These are phyloP conservation scores for Calcarius ornatus DNA, from an alignment of 2,113 vertebrate species.

Conservation along the genomic window DNA sequence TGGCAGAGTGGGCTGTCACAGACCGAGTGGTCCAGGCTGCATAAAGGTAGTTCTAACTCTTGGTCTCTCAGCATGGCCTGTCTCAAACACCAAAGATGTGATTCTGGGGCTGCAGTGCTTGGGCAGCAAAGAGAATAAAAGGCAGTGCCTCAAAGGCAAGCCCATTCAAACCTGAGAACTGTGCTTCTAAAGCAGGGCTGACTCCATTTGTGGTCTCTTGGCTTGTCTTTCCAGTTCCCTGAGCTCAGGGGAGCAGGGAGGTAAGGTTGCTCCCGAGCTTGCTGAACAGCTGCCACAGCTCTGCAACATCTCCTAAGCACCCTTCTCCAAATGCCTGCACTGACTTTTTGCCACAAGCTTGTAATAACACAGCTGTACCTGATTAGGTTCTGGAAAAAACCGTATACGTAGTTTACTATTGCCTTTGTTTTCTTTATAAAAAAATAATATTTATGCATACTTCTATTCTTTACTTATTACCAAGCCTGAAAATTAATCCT, in stretches of 20 bases:
- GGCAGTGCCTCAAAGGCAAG: background rate
- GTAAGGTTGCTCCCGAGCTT: background rate
- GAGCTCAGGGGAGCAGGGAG: background rate
- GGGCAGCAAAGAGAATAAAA: background rate
- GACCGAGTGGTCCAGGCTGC: fast-evolving
- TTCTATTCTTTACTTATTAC: background rate
- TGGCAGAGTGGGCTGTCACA: background rate
- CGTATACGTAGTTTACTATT: background rate
- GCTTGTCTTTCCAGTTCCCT: background rate
- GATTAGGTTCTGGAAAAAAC: background rate
- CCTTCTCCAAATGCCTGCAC: background rate
- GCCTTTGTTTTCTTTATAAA: background rate
- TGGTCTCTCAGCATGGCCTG: background rate
- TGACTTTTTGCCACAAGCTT: background rate
- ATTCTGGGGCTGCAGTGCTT: background rate
- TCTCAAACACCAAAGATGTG: background rate
- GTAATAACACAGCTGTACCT: background rate
- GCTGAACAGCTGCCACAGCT: background rate
- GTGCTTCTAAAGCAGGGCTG: background rate
- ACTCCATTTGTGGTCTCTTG: background rate
- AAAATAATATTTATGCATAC: background rate
- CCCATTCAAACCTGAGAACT: background rate
- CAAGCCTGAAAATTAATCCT: background rate
- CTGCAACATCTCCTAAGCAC: background rate
- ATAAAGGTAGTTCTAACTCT: background rate